Conservation (phyloP, 2,888 invertebrate genomes). For the Ornithoptera alexandrae region DNA sequence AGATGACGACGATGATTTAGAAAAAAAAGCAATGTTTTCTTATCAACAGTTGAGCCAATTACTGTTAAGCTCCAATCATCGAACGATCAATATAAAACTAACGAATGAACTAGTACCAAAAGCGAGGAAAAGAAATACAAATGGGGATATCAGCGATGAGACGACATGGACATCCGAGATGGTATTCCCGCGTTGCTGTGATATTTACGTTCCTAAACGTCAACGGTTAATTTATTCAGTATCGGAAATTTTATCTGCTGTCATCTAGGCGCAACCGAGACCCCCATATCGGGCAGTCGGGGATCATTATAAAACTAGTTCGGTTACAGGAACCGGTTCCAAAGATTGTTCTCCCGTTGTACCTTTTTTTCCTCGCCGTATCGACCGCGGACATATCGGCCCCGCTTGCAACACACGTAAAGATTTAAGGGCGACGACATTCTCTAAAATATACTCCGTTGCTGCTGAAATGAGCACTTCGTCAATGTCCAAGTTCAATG, state of each 20-base stretch:
- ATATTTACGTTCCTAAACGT: constrained; percentile 31
- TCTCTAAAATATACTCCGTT: constrained; percentile 21
- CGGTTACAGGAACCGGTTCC: constrained; percentile 42
- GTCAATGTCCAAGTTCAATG: not conserved
- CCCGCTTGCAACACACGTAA: constrained; percentile 28
- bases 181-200: constrained; percentile 22
- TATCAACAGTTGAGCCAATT: too few species aligned
- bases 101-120: too few species aligned
- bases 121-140: too few species aligned
- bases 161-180: constrained; percentile 25
- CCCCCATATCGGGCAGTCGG: constrained; percentile 42
- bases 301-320: constrained; percentile 69
- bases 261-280: constrained; percentile 59
- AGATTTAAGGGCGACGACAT: constrained; percentile 34
- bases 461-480: not conserved
- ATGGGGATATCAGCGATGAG: not conserved
- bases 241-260: constrained; percentile 59
- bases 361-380: constrained; percentile 36
- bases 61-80: too few species aligned
- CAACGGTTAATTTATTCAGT: constrained; percentile 43
- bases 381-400: constrained; percentile 30
- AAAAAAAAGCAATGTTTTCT: too few species aligned
- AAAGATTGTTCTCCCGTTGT: constrained; percentile 33
- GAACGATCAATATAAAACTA: too few species aligned
- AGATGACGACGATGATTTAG: too few species aligned